A percentile compares a stretch with the other conserved stretches of the same genome.
These are phyloP conservation scores for Odiellus spinosus DNA, from an alignment of 2,888 invertebrate genomes.

Conservation along the genomic window DNA sequence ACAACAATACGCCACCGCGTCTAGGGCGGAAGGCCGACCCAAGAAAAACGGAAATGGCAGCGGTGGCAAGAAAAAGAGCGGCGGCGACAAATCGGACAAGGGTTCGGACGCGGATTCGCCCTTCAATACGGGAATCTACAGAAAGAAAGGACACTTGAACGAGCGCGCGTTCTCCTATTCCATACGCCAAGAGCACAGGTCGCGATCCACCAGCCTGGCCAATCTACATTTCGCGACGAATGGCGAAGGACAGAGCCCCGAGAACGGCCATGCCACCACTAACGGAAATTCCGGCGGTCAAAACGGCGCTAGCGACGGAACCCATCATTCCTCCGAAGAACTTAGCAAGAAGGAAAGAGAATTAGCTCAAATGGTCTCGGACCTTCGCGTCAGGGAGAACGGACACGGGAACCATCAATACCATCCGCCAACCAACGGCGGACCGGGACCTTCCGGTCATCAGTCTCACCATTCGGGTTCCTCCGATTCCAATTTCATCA, in stretches of 20 bases:
- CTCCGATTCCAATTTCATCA: slow-evolving; percentile 13
- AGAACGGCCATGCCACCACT: background rate
- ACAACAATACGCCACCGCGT: slow-evolving; percentile 17
- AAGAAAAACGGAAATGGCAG: background rate
- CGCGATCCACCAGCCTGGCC: slow-evolving; percentile 77
- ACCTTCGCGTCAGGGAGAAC: slow-evolving; percentile 13
- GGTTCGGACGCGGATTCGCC: slow-evolving; percentile 33
- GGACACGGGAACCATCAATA: background rate
- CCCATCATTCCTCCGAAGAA: slow-evolving; percentile 3
- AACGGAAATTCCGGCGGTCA: background rate
- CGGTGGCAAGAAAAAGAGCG: slow-evolving; percentile 25
- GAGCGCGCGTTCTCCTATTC: slow-evolving; percentile 87
- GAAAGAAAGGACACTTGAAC: slow-evolving; percentile 78
- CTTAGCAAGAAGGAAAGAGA: slow-evolving; percentile 15
- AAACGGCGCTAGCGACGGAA: slow-evolving; percentile 3
- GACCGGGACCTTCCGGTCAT: slow-evolving; percentile 3
- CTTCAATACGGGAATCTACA: slow-evolving; percentile 66
- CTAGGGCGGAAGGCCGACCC: slow-evolving; percentile 3
- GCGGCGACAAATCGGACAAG: slow-evolving; percentile 21
- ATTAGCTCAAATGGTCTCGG: slow-evolving; percentile 15
- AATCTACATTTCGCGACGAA: slow-evolving; percentile 53
- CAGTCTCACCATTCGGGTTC: no score
- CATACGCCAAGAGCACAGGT: slow-evolving; percentile 80
- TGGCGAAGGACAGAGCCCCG: slow-evolving; percentile 8
- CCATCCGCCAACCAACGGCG: slow-evolving; percentile 1